Evolutionary conservation across 2,113 vertebrate genomes (phyloP).

Genomic region (Pterophyllum scalare): DNA sequence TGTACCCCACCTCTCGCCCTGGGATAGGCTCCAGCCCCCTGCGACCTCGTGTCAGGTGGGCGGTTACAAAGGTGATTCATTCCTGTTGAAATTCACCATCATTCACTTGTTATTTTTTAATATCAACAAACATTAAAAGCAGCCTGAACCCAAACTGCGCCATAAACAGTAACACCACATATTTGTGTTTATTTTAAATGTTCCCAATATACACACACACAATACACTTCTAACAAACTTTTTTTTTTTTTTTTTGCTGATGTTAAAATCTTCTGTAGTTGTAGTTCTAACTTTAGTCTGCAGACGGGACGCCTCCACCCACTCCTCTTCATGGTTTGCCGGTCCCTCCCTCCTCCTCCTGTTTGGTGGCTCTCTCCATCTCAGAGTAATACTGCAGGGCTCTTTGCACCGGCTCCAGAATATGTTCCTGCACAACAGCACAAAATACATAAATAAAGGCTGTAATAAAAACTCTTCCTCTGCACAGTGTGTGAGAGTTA

Average conservation of each 20-base stretch:
- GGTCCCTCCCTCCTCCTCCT: neutral
- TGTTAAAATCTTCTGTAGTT: no score
- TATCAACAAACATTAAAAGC: neutral
- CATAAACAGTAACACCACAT: neutral
- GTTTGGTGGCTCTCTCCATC: constrained; percentile 72
- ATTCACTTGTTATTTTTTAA: neutral
- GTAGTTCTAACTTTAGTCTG: neutral
- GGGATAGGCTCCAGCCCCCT: neutral
- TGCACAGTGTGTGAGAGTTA: no score
- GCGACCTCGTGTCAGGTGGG: neutral
- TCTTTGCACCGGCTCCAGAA: constrained; percentile 78
- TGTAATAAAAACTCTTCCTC: neutral
- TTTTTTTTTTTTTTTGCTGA: no score
- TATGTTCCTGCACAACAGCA: constrained; percentile 72
- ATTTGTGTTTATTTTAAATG: neutral
- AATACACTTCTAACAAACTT: neutral
- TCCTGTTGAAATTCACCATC: no score
- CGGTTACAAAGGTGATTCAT: no score
- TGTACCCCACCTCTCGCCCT: neutral
- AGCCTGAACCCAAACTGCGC: rapidly evolving
- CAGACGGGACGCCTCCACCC: neutral
- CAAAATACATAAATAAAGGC: neutral
- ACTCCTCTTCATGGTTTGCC: neutral
- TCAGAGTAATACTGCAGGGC: constrained; percentile 81
- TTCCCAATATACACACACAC: neutral